Evolutionary conservation across 2,797 vertebrate species (phyloP).

Genomic region (Hafferia zeledoni): DNA sequence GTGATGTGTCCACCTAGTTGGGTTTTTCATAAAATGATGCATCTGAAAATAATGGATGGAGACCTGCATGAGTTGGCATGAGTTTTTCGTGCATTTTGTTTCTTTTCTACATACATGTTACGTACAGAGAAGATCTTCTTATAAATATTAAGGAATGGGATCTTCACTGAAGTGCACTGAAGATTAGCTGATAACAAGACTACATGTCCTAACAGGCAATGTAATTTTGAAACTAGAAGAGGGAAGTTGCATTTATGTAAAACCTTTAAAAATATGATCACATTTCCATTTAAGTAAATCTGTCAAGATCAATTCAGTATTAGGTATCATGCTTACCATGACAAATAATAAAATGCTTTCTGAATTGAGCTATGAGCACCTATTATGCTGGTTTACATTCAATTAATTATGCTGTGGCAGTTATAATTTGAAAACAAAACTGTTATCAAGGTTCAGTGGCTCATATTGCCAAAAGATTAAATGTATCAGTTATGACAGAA

Average conservation of each 20-base stretch:
- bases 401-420: slow-evolving; percentile 66
- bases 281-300: not conserved
- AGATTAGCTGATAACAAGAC: not conserved
- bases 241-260: not conserved
- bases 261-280: not conserved
- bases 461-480: slow-evolving; percentile 59
- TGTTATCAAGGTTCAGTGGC: slow-evolving; percentile 47
- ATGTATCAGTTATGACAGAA: slow-evolving; percentile 32
- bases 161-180: not conserved
- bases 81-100: not conserved
- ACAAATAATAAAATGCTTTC: slow-evolving; percentile 44
- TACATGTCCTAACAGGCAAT: not conserved
- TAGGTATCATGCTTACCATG: slow-evolving; percentile 7
- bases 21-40: not conserved
- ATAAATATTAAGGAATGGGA: not conserved
- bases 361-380: slow-evolving; percentile 61
- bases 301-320: not conserved
- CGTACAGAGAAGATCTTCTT: not conserved
- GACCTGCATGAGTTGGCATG: not conserved
- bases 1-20: not conserved
- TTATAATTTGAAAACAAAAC: slow-evolving; percentile 64
- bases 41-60: not conserved
- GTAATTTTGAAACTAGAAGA: not conserved
- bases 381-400: slow-evolving; percentile 59
- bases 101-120: not conserved